These are phyloP conservation scores for Acanthurus lineatus DNA, from an alignment of 2,797 vertebrate species.

Conservation along the genomic window DNA sequence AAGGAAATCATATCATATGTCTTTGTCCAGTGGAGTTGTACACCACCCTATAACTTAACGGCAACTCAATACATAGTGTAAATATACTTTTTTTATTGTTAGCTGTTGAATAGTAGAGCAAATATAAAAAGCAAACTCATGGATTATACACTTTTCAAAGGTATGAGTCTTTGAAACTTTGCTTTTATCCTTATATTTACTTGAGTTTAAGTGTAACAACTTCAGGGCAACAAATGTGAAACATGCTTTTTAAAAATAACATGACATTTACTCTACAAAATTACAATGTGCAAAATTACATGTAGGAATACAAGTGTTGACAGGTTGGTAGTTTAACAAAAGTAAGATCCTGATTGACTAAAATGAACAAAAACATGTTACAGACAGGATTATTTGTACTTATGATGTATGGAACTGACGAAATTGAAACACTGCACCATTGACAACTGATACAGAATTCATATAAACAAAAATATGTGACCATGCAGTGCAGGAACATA, in stretches of 20 bases:
- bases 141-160: constrained; percentile 42
- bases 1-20: constrained; percentile 4
- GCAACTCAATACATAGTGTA: constrained; percentile 25
- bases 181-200: constrained; percentile 60
- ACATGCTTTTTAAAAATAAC: constrained; percentile 9
- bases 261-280: constrained; percentile 9
- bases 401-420: neutral
- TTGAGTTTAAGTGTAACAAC: constrained; percentile 19
- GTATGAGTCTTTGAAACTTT: constrained; percentile 35
- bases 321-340: neutral
- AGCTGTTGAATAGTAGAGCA: constrained; percentile 44
- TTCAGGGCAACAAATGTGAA: constrained; percentile 35
- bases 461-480: neutral
- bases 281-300: neutral
- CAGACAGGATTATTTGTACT: neutral
- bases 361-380: neutral
- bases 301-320: neutral
- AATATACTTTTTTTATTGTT: constrained; percentile 38
- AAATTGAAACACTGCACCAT: neutral
- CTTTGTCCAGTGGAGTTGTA: constrained; percentile 18
- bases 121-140: constrained; percentile 59
- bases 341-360: neutral
- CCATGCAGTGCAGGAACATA: neutral
- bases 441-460: neutral
- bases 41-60: constrained; percentile 8